Percentiles rank a stretch among this genome's conserved stretches.
Conservation (phyloP, 1,140 invertebrate genomes). For the Zaprionus vittiger region DNA sequence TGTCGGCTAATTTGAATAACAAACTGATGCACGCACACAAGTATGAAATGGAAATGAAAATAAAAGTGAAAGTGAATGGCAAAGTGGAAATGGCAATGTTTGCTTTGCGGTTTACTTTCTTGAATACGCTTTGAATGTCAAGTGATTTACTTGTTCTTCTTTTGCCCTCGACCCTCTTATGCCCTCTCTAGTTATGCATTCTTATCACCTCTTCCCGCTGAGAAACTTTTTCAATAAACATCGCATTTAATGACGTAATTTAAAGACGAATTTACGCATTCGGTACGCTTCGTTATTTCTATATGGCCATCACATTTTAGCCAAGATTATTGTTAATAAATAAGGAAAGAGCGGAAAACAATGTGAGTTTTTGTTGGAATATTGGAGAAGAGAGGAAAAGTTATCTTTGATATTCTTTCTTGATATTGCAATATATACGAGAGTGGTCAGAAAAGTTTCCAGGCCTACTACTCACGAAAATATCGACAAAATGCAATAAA, state of each 20-base stretch:
- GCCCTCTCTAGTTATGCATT: neutral
- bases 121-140: conserved; percentile 32
- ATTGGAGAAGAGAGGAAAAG: neutral
- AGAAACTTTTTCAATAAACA: conserved; percentile 37
- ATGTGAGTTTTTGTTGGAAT: neutral
- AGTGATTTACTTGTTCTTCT: conserved; percentile 1
- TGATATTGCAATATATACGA: too few relatives aligned
- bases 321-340: conserved; percentile 3
- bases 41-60: conserved; percentile 16
- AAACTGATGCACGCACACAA: conserved; percentile 21
- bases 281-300: neutral
- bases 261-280: conserved; percentile 16
- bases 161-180: neutral
- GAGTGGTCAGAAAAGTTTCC: too few relatives aligned
- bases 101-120: conserved; percentile 19
- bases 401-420: neutral
- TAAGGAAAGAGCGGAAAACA: neutral
- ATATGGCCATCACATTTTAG: neutral
- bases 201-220: neutral
- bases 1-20: conserved; percentile 46
- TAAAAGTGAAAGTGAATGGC: neutral
- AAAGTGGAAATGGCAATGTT: conserved; percentile 22
- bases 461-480: too few relatives aligned
- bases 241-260: conserved; percentile 17
- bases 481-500: too few relatives aligned